Percentiles rank a stretch among this genome's conserved stretches.
These are phyloP conservation scores for Tetranychus piercei DNA, from an alignment of 2,888 invertebrate species.

Conservation along the genomic window DNA sequence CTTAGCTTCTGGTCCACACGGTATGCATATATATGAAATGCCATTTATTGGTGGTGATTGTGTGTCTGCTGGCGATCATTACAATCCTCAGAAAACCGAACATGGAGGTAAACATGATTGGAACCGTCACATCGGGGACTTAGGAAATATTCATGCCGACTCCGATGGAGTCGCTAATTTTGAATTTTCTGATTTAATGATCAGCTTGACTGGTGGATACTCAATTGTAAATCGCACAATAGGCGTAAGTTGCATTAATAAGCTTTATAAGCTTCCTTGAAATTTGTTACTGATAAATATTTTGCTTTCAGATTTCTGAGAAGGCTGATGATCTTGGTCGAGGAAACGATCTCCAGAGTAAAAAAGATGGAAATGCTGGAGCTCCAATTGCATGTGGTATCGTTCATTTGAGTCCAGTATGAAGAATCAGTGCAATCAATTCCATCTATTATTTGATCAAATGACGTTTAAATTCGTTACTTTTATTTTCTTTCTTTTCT, in stretches of 20 bases:
- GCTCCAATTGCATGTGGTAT: conserved; percentile 7
- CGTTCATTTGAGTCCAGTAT: background rate
- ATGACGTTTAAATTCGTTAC: too few species aligned
- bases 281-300: too few species aligned
- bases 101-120: conserved; percentile 14
- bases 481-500: too few species aligned
- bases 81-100: conserved; percentile 11
- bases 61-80: background rate
- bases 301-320: conserved; percentile 2
- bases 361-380: conserved; percentile 9
- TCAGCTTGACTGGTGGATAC: conserved; percentile 13
- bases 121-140: conserved; percentile 62
- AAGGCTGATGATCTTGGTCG: conserved; percentile 8
- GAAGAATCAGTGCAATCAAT: background rate
- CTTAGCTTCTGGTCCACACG: conserved; percentile 8
- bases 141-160: conserved; percentile 28
- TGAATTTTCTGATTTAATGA: conserved; percentile 15
- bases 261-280: too few species aligned
- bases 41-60: conserved; percentile 4
- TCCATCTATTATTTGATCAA: too few species aligned
- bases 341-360: background rate
- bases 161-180: conserved; percentile 14
- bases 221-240: conserved; percentile 16
- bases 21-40: conserved; percentile 8
- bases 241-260: conserved; percentile 23